Evolutionary conservation across 2,888 invertebrate genomes (phyloP).

Genomic region (Drosophila rellima): DNA sequence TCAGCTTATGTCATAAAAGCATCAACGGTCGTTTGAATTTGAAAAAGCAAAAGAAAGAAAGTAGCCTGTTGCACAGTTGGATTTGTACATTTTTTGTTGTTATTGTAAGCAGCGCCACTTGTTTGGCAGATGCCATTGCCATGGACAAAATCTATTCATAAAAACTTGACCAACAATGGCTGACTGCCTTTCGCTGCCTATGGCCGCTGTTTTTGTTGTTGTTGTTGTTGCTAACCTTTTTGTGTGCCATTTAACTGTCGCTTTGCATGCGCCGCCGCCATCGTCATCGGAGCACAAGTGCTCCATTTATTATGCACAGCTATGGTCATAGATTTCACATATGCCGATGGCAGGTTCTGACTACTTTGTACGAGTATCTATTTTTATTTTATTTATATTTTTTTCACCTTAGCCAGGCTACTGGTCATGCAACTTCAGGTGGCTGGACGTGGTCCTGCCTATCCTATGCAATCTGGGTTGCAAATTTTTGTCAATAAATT

Average conservation of each 20-base stretch:
- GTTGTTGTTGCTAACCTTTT: constrained; percentile 47
- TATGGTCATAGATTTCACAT: constrained; percentile 75
- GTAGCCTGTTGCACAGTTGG: constrained; percentile 27
- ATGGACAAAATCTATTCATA: constrained; percentile 26
- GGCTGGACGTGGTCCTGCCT: too few species aligned
- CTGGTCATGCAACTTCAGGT: constrained; percentile 65
- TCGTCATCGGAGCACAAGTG: constrained; percentile 48
- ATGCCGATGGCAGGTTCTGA: constrained; percentile 72
- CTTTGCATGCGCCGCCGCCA: constrained; percentile 66
- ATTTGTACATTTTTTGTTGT: constrained; percentile 20
- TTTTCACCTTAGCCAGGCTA: constrained; percentile 55
- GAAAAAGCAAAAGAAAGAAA: constrained; percentile 15
- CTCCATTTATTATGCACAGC: constrained; percentile 76
- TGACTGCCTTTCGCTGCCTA: constrained; percentile 51
- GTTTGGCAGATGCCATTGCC: constrained; percentile 37
- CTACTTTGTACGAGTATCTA: constrained; percentile 32
- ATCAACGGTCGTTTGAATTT: constrained; percentile 20
- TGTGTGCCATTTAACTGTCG: constrained; percentile 62
- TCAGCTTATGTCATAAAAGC: constrained; percentile 12
- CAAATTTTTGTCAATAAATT: constrained; percentile 81
- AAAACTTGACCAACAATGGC: constrained; percentile 39
- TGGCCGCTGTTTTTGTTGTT: constrained; percentile 25
- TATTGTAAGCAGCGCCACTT: constrained; percentile 66
- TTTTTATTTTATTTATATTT: not conserved
- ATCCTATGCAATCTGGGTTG: constrained; percentile 82